A percentile compares a stretch with the other conserved stretches of the same genome.
These are phyloP conservation scores for Vimba vimba DNA, from an alignment of 2,113 vertebrate genomes.

Conservation along the genomic window DNA sequence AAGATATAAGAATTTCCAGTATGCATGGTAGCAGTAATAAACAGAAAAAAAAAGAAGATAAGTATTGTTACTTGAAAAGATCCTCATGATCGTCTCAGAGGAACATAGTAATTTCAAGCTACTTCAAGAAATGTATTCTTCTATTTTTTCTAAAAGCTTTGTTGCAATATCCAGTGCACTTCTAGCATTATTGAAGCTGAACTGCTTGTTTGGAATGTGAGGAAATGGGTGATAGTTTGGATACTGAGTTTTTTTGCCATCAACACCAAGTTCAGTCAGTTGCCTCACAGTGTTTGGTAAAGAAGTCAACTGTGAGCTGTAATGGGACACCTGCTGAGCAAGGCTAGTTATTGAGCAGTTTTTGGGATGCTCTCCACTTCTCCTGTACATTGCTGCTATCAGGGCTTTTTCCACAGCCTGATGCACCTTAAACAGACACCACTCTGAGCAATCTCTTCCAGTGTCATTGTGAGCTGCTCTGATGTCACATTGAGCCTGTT, in stretches of 20 bases:
- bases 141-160: slow-evolving; percentile 64
- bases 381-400: slow-evolving; percentile 71
- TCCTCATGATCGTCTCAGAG: neutral
- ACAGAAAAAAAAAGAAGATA: neutral
- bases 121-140: slow-evolving; percentile 61
- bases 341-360: slow-evolving; percentile 63
- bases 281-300: slow-evolving; percentile 63
- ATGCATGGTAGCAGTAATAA: neutral
- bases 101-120: neutral
- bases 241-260: slow-evolving; percentile 79
- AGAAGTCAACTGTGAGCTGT: slow-evolving; percentile 57
- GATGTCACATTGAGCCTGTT: slow-evolving; percentile 79
- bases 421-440: slow-evolving; percentile 82
- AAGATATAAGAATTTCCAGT: neutral
- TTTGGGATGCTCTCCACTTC: slow-evolving; percentile 51
- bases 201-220: slow-evolving; percentile 73
- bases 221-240: slow-evolving; percentile 71
- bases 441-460: slow-evolving; percentile 69
- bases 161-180: slow-evolving; percentile 65
- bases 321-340: slow-evolving; percentile 63
- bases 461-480: slow-evolving; percentile 68
- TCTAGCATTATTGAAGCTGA: slow-evolving; percentile 61
- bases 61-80: neutral
- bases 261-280: slow-evolving; percentile 70
- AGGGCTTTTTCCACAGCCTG: slow-evolving; percentile 81